A percentile compares a stretch with the other conserved stretches of the same genome.
phyloP scores from a whole-genome alignment of 2,797 vertebrate genomes.

The Scyliorhinus canicula region DNA sequence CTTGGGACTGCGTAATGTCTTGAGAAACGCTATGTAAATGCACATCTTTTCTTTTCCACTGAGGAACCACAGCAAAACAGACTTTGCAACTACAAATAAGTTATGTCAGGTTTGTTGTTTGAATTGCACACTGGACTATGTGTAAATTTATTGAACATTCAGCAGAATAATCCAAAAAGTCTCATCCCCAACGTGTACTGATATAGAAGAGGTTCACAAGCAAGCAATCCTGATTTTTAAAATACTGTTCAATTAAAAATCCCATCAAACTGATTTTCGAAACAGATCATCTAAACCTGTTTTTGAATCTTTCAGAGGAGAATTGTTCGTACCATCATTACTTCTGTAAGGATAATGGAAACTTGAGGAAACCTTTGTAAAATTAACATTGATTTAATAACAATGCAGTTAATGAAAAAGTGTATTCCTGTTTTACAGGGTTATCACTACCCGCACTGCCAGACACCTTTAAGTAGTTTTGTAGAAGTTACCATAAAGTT shows the following conservation, averaged over 20 bases:
- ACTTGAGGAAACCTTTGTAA: not conserved
- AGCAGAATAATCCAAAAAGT: not conserved
- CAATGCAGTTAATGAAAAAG: not conserved
- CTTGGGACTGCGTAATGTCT: not conserved
- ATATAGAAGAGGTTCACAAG: not conserved
- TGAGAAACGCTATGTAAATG: not conserved
- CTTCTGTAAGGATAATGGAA: too few species aligned
- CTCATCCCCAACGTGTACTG: not conserved
- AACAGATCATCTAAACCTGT: not conserved
- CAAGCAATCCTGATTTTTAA: not conserved
- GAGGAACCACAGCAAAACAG: not conserved
- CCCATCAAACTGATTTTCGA: not conserved
- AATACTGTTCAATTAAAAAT: not conserved
- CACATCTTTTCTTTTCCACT: not conserved
- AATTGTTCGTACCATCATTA: not conserved
- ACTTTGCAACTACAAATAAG: not conserved
- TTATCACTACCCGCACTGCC: too few species aligned
- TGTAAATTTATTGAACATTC: not conserved
- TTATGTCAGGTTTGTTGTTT: not conserved
- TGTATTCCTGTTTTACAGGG: not conserved
- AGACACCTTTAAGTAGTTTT: too few species aligned
- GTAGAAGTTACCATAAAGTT: too few species aligned
- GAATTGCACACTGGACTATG: too few species aligned
- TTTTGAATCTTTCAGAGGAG: not conserved
- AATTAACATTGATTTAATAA: not conserved